phyloP scores from a whole-genome alignment of 1,140 invertebrate species.

The Oreohelix idahoensis region DNA sequence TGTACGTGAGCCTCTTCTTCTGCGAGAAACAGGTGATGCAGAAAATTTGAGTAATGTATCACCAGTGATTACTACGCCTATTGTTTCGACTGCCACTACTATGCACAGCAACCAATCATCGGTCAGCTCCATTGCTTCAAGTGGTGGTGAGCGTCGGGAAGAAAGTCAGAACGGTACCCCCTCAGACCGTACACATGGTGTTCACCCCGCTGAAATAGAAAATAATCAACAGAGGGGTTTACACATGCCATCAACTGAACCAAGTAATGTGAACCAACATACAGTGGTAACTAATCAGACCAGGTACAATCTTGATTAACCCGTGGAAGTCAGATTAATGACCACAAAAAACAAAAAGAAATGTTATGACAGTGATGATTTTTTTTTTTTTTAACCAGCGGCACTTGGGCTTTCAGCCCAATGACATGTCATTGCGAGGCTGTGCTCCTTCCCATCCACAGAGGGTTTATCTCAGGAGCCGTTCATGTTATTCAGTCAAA shows the following conservation, averaged over 20 bases:
- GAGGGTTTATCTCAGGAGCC: no score
- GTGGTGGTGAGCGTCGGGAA: not conserved
- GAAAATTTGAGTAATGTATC: not conserved
- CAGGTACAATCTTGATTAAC: not conserved
- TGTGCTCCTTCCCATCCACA: no score
- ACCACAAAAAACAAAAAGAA: no score
- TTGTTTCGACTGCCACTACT: not conserved
- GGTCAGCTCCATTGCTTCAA: not conserved
- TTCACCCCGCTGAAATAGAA: not conserved
- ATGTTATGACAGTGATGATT: no score
- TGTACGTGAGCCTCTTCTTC: not conserved
- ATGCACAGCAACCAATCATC: not conserved
- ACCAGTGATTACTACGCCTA: no score
- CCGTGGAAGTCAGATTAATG: no score
- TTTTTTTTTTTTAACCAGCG: no score
- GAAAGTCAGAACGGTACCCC: not conserved
- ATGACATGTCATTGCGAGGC: no score
- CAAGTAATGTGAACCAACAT: not conserved
- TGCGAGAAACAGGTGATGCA: not conserved
- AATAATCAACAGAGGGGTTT: not conserved
- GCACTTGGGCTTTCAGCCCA: no score
- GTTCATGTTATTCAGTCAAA: no score
- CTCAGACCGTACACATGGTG: not conserved
- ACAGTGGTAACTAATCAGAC: not conserved
- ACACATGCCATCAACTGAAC: not conserved